phyloP scores from a whole-genome alignment of 2,888 invertebrate genomes.

The Drosophila leonis region DNA sequence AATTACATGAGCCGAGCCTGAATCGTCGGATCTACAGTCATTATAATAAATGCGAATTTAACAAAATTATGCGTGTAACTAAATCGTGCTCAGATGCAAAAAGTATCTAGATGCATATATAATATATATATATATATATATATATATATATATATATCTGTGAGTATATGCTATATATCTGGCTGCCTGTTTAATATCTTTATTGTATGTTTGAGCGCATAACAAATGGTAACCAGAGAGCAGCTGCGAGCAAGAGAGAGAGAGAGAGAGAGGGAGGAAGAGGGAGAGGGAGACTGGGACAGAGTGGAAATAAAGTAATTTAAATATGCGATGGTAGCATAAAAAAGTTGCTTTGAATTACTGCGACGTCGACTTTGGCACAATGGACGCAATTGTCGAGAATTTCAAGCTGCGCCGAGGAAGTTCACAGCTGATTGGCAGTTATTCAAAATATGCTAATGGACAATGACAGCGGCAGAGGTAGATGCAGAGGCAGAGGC shows the following conservation, averaged over 20 bases:
- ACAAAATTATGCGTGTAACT: conserved; percentile 78
- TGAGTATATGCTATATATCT: conserved; percentile 28
- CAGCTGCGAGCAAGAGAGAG: background rate
- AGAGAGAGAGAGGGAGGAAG: background rate
- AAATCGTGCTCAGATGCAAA: conserved; percentile 55
- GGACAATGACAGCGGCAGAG: conserved; percentile 11
- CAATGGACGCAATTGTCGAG: conserved; percentile 69
- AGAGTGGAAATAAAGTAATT: conserved; percentile 77
- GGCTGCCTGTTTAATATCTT: conserved; percentile 65
- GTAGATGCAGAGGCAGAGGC: background rate
- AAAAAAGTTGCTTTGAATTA: conserved; percentile 63
- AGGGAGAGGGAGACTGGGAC: conserved; percentile 23
- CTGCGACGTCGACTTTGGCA: conserved; percentile 54
- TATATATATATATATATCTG: background rate
- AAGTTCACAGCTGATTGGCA: conserved; percentile 73
- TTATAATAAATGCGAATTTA: conserved; percentile 79
- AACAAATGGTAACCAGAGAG: conserved; percentile 50
- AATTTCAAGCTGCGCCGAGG: conserved; percentile 33
- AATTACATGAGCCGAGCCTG: conserved; percentile 27
- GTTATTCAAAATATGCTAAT: conserved; percentile 67
- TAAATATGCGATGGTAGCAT: conserved; percentile 68
- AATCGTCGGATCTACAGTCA: conserved; percentile 64
- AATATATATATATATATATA: background rate
- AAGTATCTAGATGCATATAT: conserved; percentile 17
- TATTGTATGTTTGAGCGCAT: conserved; percentile 58